phyloP scores from a whole-genome alignment of 2,888 invertebrate species.

The Perdita meconis region DNA sequence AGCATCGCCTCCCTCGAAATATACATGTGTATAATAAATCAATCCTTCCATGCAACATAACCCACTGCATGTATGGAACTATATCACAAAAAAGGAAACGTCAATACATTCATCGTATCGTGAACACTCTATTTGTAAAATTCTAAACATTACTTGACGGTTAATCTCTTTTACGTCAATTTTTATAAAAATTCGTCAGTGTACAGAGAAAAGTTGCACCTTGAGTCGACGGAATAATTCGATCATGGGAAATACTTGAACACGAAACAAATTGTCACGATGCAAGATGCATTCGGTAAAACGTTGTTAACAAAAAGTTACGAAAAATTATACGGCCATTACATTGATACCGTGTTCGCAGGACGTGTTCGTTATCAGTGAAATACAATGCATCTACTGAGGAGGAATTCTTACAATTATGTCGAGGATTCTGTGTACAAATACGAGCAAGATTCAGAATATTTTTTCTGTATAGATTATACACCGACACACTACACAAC shows the following conservation, averaged over 20 bases:
- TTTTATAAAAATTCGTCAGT: no score
- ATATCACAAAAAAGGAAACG: background rate
- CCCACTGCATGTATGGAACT: background rate
- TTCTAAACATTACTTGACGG: background rate
- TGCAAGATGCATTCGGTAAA: background rate
- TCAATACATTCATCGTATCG: background rate
- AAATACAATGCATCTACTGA: constrained; percentile 24
- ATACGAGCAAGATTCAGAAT: constrained; percentile 5
- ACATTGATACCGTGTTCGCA: background rate
- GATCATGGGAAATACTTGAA: background rate
- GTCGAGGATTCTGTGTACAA: background rate
- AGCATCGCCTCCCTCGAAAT: no score
- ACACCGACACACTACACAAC: constrained; percentile 20
- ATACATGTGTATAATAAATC: no score
- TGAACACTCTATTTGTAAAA: background rate
- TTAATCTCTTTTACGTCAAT: no score
- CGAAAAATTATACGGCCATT: constrained; percentile 15
- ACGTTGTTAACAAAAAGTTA: constrained; percentile 10
- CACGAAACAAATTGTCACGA: background rate
- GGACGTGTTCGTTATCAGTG: background rate
- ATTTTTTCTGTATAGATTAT: constrained; percentile 35
- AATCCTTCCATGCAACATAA: no score
- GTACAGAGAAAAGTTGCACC: no score
- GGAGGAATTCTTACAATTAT: constrained; percentile 5
- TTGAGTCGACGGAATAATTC: background rate